A percentile compares a stretch with the other conserved stretches of the same genome.
Evolutionary conservation across 2,888 invertebrate species (phyloP).

Genomic region (Dinocampus coccinellae): DNA sequence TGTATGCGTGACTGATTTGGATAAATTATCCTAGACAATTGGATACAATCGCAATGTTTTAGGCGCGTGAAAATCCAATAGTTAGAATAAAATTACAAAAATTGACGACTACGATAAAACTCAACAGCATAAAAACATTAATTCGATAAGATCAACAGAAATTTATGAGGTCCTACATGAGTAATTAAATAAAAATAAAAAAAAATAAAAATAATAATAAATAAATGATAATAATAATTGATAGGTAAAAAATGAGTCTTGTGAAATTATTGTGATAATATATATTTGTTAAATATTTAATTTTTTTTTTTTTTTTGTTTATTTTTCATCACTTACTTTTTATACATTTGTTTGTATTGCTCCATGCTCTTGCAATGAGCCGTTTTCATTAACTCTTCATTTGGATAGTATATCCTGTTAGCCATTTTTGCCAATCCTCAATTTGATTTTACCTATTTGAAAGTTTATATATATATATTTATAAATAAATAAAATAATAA

Average conservation of each 20-base stretch:
- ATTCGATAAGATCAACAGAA: background rate
- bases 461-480: background rate
- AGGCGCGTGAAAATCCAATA: background rate
- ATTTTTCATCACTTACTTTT: constrained; percentile 68
- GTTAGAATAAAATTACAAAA: background rate
- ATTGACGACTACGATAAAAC: background rate
- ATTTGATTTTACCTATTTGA: background rate
- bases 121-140: too few species aligned
- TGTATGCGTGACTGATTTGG: background rate
- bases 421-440: constrained; percentile 57
- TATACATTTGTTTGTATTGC: constrained; percentile 87
- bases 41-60: background rate
- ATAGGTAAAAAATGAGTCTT: too few species aligned
- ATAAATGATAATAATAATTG: background rate
- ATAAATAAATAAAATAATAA: background rate
- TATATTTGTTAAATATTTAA: too few species aligned
- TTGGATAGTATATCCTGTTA: constrained; percentile 73
- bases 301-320: constrained; percentile 16
- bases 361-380: constrained; percentile 79
- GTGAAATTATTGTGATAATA: too few species aligned
- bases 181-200: too few species aligned
- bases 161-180: background rate
- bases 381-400: constrained; percentile 72
- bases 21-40: background rate
- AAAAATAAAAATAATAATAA: too few species aligned